Percentiles rank a stretch among this genome's conserved stretches.
These are phyloP conservation scores for Platanista minor DNA, from an alignment of 2,113 vertebrate species.

Conservation along the genomic window DNA sequence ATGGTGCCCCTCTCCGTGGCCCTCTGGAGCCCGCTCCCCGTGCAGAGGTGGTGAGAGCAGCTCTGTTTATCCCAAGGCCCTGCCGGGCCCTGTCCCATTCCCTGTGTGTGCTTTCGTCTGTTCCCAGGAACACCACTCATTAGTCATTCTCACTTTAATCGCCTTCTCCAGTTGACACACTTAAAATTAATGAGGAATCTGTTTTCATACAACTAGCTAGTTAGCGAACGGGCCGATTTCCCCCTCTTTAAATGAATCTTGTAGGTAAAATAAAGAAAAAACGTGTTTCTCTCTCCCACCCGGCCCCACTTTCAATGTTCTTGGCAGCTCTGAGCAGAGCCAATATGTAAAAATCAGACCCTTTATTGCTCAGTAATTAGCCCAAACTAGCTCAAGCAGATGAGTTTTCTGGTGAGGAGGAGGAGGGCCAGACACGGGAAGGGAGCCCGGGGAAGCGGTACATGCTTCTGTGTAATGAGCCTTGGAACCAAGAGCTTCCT, in stretches of 20 bases:
- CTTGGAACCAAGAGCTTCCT: neutral
- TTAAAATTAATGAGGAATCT: constrained; percentile 72
- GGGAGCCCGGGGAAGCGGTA: neutral
- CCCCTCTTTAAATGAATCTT: constrained; percentile 52
- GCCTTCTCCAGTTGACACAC: constrained; percentile 63
- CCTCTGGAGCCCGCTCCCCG: neutral
- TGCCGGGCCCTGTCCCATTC: neutral
- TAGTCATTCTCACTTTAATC: constrained; percentile 61
- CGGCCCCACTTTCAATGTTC: constrained; percentile 53
- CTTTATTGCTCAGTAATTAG: constrained; percentile 66
- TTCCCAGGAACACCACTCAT: neutral
- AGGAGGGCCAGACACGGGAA: no score
- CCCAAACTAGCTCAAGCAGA: constrained; percentile 46
- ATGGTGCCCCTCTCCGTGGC: neutral
- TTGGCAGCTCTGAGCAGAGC: constrained; percentile 42
- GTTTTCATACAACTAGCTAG: constrained; percentile 64
- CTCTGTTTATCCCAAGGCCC: neutral
- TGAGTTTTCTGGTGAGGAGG: neutral
- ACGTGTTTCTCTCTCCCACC: constrained; percentile 26
- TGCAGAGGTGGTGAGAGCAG: neutral
- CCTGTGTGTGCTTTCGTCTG: constrained; percentile 13
- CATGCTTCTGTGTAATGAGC: neutral
- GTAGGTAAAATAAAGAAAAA: constrained; percentile 69
- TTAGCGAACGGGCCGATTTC: constrained; percentile 29
- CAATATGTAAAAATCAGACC: constrained; percentile 58